Conservation (phyloP, 2,113 vertebrate species). For the Asarcornis scutulata region DNA sequence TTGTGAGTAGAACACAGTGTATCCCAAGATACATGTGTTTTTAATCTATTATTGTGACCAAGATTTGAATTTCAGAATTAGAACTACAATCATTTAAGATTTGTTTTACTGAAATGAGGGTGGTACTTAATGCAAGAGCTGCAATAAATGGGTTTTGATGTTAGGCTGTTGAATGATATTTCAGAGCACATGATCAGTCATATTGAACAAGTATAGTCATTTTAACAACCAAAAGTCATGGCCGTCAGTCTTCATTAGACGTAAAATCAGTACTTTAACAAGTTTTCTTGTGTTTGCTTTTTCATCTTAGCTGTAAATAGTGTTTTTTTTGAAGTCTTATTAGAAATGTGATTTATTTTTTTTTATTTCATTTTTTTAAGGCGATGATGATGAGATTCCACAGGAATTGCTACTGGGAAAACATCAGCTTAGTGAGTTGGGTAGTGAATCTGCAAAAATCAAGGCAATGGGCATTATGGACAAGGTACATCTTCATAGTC, state of each 20-base stretch:
- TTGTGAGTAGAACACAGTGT: not conserved
- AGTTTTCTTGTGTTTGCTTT: not conserved
- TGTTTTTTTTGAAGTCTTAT: not conserved
- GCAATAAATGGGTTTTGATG: not conserved
- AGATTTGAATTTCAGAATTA: not conserved
- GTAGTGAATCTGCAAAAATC: conserved; percentile 99
- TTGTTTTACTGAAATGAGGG: not conserved
- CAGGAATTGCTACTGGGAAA: conserved; percentile 95
- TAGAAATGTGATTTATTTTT: not conserved
- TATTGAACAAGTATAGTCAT: not conserved
- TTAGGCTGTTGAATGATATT: not conserved
- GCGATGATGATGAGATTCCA: conserved; percentile 97
- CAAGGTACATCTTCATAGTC: conserved; percentile 80
- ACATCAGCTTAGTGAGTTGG: conserved; percentile 93
- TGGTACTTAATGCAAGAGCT: not conserved
- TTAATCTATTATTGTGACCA: not conserved
- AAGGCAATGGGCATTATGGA: conserved; percentile 98
- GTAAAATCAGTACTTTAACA: not conserved
- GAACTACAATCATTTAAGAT: not conserved
- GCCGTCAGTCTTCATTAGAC: not conserved
- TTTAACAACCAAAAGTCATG: not conserved
- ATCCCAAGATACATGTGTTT: not conserved
- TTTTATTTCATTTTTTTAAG: conserved; percentile 51
- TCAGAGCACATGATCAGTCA: not conserved
- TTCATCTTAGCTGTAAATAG: not conserved